A percentile compares a stretch with the other conserved stretches of the same genome.
phyloP scores from a whole-genome alignment of 1,140 invertebrate genomes.

The Nasonia giraulti region DNA sequence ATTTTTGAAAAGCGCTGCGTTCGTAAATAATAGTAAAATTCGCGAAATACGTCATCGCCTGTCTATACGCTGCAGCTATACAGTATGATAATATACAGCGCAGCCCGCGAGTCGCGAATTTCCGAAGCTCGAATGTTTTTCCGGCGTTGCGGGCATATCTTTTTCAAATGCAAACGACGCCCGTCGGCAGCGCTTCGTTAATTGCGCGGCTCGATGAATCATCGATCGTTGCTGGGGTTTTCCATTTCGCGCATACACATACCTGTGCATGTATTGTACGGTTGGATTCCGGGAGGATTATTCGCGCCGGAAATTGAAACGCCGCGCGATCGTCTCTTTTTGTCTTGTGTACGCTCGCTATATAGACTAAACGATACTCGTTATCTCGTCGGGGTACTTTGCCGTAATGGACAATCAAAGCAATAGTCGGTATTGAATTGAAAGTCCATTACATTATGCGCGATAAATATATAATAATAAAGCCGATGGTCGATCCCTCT shows the following conservation, averaged over 20 bases:
- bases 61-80: not conserved
- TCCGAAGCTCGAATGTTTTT: constrained; percentile 1
- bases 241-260: not conserved
- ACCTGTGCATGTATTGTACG: too few species aligned
- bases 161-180: constrained; percentile 24
- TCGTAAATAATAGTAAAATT: too few species aligned
- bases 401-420: too few species aligned
- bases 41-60: too few species aligned
- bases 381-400: too few species aligned
- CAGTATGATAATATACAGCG: not conserved
- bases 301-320: constrained; percentile 24
- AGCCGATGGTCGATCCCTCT: not conserved
- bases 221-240: not conserved
- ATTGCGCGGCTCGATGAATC: constrained; percentile 8
- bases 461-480: not conserved
- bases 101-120: not conserved
- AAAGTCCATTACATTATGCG: too few species aligned
- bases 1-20: too few species aligned
- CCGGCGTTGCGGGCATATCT: not conserved
- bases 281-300: not conserved
- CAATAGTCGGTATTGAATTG: too few species aligned
- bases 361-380: too few species aligned
- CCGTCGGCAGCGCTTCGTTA: not conserved
- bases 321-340: not conserved
- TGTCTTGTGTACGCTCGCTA: too few species aligned